These are phyloP conservation scores for Danio jaintianensis DNA, from an alignment of 2,797 vertebrate genomes.

Conservation along the genomic window DNA sequence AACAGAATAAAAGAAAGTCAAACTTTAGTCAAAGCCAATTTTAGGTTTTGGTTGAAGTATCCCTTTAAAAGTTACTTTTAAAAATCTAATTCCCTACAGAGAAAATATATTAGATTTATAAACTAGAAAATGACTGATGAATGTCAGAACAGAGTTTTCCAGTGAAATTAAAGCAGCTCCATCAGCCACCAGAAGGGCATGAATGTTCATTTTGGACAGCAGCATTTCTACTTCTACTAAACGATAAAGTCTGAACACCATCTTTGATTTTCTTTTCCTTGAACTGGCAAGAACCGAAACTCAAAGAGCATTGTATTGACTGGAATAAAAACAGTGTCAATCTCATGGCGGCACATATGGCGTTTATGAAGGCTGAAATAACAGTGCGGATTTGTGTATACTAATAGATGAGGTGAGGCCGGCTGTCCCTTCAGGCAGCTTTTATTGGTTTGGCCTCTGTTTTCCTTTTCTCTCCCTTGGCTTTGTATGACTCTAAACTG, in stretches of 20 bases:
- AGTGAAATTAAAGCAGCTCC: neutral
- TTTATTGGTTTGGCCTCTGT: conserved; percentile 52
- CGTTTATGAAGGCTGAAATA: conserved; percentile 46
- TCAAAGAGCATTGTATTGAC: conserved; percentile 5
- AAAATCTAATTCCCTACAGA: too few species aligned
- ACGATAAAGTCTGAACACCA: neutral
- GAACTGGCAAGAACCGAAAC: conserved; percentile 13
- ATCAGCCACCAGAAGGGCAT: neutral
- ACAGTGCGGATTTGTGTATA: conserved; percentile 47
- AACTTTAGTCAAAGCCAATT: too few species aligned
- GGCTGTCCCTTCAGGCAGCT: conserved; percentile 48
- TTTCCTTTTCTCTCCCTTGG: conserved; percentile 44
- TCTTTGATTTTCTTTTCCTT: neutral
- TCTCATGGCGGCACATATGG: conserved; percentile 36
- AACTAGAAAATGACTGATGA: too few species aligned
- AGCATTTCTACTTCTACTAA: conserved; percentile 1
- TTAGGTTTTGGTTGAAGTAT: too few species aligned
- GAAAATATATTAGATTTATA: too few species aligned
- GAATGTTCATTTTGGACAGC: neutral
- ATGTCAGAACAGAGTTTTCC: neutral
- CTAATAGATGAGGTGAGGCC: conserved; percentile 56
- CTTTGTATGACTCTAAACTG: conserved; percentile 40
- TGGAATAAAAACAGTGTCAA: conserved; percentile 33
- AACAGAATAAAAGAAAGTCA: too few species aligned
- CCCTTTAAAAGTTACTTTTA: too few species aligned